phyloP scores from a whole-genome alignment of 2,797 vertebrate genomes.

The Helostoma temminkii region DNA sequence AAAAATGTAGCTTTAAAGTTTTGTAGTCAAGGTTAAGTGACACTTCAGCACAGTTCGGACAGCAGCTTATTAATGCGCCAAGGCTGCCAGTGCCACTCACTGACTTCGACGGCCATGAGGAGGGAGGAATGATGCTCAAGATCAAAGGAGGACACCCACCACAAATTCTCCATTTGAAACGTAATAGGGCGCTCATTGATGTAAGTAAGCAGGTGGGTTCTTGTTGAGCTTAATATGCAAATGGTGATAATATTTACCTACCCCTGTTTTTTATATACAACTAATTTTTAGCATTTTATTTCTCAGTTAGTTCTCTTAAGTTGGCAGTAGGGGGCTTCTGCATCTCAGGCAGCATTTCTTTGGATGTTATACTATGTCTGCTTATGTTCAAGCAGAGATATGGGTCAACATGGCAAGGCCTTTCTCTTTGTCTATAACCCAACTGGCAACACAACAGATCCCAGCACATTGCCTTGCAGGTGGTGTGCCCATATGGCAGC shows the following conservation, averaged over 20 bases:
- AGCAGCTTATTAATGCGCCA: constrained; percentile 44
- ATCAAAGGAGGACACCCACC: constrained; percentile 46
- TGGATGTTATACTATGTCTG: constrained; percentile 3
- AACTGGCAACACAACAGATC: constrained; percentile 26
- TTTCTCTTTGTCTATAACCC: constrained; percentile 13
- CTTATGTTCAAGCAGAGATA: constrained; percentile 33
- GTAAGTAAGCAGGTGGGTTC: constrained; percentile 26
- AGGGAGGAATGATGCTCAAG: constrained; percentile 39
- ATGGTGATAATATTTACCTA: constrained; percentile 10
- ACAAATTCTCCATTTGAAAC: constrained; percentile 45
- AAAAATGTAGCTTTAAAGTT: constrained; percentile 42
- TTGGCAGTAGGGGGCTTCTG: constrained; percentile 10
- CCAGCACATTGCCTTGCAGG: constrained; percentile 30
- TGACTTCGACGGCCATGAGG: constrained; percentile 28
- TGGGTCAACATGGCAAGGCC: constrained; percentile 13
- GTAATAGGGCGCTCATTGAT: constrained; percentile 26
- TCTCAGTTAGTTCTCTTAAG: constrained; percentile 15
- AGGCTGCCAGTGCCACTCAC: constrained; percentile 44
- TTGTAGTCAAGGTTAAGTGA: constrained; percentile 42
- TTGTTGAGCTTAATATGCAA: constrained; percentile 6
- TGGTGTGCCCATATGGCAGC: constrained; percentile 48
- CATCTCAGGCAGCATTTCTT: constrained; percentile 18
- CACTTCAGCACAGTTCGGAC: constrained; percentile 39
- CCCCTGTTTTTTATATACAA: constrained; percentile 1
- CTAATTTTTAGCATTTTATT: constrained; percentile 23